Conservation (phyloP, 2,888 invertebrate species). For the Malthinus flaveolus region DNA sequence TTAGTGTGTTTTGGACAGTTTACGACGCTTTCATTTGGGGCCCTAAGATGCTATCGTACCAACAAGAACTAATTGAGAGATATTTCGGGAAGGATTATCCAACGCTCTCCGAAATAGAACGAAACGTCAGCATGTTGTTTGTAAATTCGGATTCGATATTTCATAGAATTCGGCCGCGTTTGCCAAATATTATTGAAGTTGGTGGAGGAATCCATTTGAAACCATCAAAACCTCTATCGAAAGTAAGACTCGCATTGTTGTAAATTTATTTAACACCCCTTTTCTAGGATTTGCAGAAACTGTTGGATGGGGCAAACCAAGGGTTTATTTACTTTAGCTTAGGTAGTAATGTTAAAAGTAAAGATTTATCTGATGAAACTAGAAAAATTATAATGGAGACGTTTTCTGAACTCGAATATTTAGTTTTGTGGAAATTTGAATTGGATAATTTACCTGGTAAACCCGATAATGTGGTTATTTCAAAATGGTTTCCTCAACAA, state of each 20-base stretch:
- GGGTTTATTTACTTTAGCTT: conserved; percentile 1
- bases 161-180: conserved; percentile 40
- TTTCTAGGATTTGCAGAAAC: not conserved
- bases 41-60: no score
- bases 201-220: conserved; percentile 42
- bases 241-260: conserved; percentile 25
- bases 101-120: conserved; percentile 22
- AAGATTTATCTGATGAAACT: not conserved
- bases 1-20: no score
- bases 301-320: not conserved
- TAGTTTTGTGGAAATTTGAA: not conserved
- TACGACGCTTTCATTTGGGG: no score
- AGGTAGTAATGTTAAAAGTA: not conserved
- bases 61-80: no score
- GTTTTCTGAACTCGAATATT: not conserved
- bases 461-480: not conserved
- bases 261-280: not conserved
- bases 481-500: conserved; percentile 1
- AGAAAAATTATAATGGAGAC: not conserved
- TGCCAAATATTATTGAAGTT: conserved; percentile 44
- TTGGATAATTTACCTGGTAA: not conserved
- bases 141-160: conserved; percentile 45
- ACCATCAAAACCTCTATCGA: conserved; percentile 36
- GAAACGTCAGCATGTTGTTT: conserved; percentile 45
- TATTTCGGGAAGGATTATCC: no score